Conservation (phyloP, 2,113 vertebrate species). For the Mugil cephalus region DNA sequence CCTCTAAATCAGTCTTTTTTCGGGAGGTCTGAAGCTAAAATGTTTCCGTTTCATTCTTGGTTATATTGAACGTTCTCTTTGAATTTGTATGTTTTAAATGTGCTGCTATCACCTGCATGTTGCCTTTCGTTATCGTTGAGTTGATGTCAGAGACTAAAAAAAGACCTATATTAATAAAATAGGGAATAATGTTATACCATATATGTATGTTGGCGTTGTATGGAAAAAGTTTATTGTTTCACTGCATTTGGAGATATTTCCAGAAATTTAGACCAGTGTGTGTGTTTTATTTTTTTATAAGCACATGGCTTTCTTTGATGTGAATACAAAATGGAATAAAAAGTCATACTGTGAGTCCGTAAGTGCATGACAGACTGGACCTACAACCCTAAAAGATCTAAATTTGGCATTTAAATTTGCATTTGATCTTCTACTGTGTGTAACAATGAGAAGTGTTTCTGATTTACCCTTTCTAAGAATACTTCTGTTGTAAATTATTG, state of each 20-base stretch:
- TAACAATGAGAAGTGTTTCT: background rate
- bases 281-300: conserved; percentile 69
- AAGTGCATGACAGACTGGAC: conserved; percentile 11
- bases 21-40: conserved; percentile 5
- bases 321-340: conserved; percentile 67
- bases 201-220: conserved; percentile 52
- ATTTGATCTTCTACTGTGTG: no score
- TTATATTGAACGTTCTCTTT: conserved; percentile 47
- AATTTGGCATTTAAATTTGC: background rate
- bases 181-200: conserved; percentile 32
- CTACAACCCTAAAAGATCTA: background rate
- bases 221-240: conserved; percentile 57
- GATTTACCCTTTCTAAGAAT: no score
- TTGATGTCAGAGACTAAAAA: conserved; percentile 39
- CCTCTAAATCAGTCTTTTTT: conserved; percentile 43
- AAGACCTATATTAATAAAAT: conserved; percentile 39
- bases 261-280: conserved; percentile 32
- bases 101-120: conserved; percentile 82
- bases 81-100: conserved; percentile 57
- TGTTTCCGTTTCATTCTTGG: background rate
- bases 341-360: conserved; percentile 32
- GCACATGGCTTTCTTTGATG: conserved; percentile 42
- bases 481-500: no score
- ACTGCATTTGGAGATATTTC: conserved; percentile 38
- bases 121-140: conserved; percentile 71